Percentiles rank a stretch among this genome's conserved stretches.
phyloP scores from a whole-genome alignment of 1,140 invertebrate genomes.

The Lysiphlebus fabarum region DNA sequence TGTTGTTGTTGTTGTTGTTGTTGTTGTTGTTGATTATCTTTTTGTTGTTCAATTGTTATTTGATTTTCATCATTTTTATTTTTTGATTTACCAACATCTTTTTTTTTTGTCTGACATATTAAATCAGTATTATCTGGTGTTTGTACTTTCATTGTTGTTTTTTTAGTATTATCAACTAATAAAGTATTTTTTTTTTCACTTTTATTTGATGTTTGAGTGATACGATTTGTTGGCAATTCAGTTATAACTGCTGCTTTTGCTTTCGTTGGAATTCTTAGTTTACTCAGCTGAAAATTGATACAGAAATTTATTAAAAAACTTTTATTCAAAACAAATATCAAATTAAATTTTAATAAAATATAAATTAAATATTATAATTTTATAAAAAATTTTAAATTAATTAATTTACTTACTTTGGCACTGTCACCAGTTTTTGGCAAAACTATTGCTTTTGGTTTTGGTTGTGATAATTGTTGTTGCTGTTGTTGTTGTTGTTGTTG shows the following conservation, averaged over 20 bases:
- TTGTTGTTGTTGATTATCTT: background rate
- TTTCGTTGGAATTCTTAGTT: background rate
- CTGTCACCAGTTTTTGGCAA: too few species aligned
- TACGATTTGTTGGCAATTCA: background rate
- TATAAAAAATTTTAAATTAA: too few species aligned
- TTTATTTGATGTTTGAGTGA: background rate
- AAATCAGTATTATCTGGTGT: background rate
- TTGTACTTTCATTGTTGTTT: slow-evolving; percentile 2
- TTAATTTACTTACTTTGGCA: too few species aligned
- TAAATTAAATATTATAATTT: too few species aligned
- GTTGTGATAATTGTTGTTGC: too few species aligned
- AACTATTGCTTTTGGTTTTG: too few species aligned
- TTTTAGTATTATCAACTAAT: background rate
- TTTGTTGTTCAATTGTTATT: too few species aligned
- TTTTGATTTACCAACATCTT: background rate
- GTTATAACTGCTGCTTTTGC: background rate
- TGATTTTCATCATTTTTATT: background rate
- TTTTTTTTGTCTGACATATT: slow-evolving; percentile 1
- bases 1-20: background rate
- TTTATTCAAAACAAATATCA: too few species aligned
- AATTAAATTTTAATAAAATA: too few species aligned
- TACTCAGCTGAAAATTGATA: background rate
- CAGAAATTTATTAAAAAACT: too few species aligned
- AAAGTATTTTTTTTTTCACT: background rate
- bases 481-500: too few species aligned